Conservation (phyloP, 2,113 vertebrate genomes). For the Psammodynastes pulverulentus region DNA sequence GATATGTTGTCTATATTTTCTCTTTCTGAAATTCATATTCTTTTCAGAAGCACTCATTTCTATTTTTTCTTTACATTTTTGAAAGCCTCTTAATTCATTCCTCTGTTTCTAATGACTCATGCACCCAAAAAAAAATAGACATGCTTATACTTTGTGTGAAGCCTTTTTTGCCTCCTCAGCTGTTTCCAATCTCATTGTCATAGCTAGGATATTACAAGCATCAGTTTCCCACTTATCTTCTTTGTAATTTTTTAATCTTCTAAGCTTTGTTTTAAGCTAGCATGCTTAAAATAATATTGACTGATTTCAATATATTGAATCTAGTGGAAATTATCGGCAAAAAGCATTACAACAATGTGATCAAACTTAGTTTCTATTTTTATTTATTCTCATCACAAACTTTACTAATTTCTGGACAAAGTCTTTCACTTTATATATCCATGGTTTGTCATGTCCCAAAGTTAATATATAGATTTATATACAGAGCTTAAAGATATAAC, state of each 20-base stretch:
- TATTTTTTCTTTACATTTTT: background rate
- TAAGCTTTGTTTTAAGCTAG: background rate
- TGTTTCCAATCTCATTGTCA: background rate
- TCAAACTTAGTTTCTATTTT: background rate
- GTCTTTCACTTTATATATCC: background rate
- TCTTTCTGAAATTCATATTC: background rate
- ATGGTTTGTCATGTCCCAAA: background rate
- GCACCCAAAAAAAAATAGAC: no score
- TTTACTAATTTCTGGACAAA: background rate
- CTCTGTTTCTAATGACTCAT: no score
- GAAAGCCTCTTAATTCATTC: background rate
- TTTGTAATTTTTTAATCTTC: background rate
- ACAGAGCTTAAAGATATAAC: slow-evolving; percentile 1
- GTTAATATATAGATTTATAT: slow-evolving; percentile 14
- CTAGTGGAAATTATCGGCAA: background rate
- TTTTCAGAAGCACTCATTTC: background rate
- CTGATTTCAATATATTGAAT: background rate
- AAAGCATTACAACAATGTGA: background rate
- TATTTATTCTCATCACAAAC: background rate
- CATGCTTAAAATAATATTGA: background rate
- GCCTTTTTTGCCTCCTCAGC: background rate
- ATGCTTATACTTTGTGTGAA: background rate
- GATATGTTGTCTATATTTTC: background rate
- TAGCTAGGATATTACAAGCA: background rate
- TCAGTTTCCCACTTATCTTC: background rate